Conservation (phyloP, 2,113 vertebrate species). For the Tragelaphus imberbis region DNA sequence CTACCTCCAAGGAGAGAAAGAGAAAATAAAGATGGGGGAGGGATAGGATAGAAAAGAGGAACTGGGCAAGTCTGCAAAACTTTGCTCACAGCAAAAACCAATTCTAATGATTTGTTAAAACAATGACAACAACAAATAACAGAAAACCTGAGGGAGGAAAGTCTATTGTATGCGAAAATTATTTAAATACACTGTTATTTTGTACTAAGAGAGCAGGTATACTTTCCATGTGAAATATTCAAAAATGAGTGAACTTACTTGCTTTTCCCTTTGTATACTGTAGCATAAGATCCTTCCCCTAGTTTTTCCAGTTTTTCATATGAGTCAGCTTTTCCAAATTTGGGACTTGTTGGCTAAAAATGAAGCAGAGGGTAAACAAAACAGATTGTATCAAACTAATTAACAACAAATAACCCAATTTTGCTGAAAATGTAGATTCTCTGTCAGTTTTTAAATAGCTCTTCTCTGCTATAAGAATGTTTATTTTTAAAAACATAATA, state of each 20-base stretch:
- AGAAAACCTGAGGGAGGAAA: neutral
- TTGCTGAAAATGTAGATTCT: neutral
- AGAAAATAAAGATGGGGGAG: neutral
- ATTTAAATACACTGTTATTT: neutral
- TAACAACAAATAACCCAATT: slow-evolving; percentile 13
- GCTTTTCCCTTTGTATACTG: slow-evolving; percentile 99
- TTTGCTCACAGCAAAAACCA: neutral
- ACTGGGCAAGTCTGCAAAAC: neutral
- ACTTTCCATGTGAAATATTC: neutral
- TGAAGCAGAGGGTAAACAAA: slow-evolving; percentile 54
- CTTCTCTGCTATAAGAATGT: neutral
- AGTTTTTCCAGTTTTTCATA: slow-evolving; percentile 99
- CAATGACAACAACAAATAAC: neutral
- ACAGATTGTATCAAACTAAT: slow-evolving; percentile 28
- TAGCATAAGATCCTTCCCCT: slow-evolving; percentile 97
- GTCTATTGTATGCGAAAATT: neutral
- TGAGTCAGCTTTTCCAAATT: slow-evolving; percentile 98
- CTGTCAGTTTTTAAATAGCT: neutral
- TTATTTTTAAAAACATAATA: slow-evolving; percentile 4
- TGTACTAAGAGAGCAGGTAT: neutral
- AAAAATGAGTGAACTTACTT: slow-evolving; percentile 87
- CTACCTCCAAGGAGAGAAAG: neutral
- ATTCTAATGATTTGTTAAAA: neutral
- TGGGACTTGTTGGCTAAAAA: slow-evolving; percentile 94
- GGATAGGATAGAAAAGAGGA: neutral